Evolutionary conservation across 2,797 vertebrate genomes (phyloP).

Genomic region (Cirrhinus mrigala): DNA sequence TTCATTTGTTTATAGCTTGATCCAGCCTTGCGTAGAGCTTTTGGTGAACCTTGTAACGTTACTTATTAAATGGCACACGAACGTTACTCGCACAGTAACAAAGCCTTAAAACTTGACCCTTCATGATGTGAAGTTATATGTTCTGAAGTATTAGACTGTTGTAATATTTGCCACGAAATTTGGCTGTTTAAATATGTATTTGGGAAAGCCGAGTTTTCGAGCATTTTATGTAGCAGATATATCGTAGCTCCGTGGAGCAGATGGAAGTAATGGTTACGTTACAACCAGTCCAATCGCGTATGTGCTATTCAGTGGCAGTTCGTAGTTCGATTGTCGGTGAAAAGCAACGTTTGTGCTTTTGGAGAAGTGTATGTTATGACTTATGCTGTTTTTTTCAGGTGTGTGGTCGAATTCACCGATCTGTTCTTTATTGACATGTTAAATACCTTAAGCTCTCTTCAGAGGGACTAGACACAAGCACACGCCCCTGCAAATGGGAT

Average conservation of each 20-base stretch:
- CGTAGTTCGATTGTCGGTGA: not conserved
- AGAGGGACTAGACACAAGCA: not conserved
- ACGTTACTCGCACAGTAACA: slow-evolving; percentile 25
- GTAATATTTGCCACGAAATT: slow-evolving; percentile 28
- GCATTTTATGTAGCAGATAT: slow-evolving; percentile 58
- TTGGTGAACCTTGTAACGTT: not conserved
- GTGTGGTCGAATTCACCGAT: slow-evolving; percentile 4
- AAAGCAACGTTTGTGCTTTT: slow-evolving; percentile 14
- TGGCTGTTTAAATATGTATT: slow-evolving; percentile 28
- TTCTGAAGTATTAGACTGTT: slow-evolving; percentile 45
- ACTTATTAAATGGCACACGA: slow-evolving; percentile 27
- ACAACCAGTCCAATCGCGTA: not conserved
- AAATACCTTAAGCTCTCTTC: not conserved
- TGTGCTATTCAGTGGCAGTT: slow-evolving; percentile 17
- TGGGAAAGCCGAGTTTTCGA: slow-evolving; percentile 26
- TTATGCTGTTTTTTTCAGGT: slow-evolving; percentile 5
- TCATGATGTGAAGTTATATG: slow-evolving; percentile 50
- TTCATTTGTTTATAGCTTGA: not conserved
- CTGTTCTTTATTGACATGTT: slow-evolving; percentile 25
- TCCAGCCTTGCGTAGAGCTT: slow-evolving; percentile 31
- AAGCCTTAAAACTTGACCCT: slow-evolving; percentile 52
- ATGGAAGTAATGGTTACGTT: slow-evolving; percentile 13
- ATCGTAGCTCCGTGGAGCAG: slow-evolving; percentile 5
- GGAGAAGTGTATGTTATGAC: not conserved
- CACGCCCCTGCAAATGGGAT: not conserved